A percentile compares a stretch with the other conserved stretches of the same genome.
phyloP scores from a whole-genome alignment of 2,113 vertebrate species.

The Tragelaphus strepsiceros region DNA sequence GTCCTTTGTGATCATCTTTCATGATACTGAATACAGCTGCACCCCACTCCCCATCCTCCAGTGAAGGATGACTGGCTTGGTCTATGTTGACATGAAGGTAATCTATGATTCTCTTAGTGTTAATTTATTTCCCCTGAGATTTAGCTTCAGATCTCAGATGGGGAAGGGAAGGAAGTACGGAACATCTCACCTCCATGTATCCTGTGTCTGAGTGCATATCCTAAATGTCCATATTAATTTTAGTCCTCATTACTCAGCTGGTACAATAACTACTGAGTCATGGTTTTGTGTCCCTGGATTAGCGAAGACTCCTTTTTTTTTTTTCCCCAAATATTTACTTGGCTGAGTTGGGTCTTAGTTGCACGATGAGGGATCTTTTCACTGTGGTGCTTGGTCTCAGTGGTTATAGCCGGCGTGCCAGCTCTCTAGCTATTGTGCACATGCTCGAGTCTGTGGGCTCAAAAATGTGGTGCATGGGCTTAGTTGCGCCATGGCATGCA shows the following conservation, averaged over 20 bases:
- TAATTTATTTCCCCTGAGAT: not conserved
- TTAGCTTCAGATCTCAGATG: not conserved
- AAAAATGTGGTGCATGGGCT: not conserved
- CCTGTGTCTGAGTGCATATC: not conserved
- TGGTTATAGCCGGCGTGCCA: not conserved
- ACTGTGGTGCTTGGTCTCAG: not conserved
- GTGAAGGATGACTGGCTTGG: not conserved
- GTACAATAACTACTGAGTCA: not conserved
- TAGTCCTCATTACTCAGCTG: not conserved
- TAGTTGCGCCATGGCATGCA: not conserved
- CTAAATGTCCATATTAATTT: not conserved
- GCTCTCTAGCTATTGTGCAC: not conserved
- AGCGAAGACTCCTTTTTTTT: not conserved
- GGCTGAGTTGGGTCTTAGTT: not conserved
- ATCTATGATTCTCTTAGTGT: not conserved
- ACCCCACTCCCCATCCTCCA: fast-evolving
- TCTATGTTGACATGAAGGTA: not conserved
- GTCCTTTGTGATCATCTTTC: not conserved
- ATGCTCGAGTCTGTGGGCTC: not conserved
- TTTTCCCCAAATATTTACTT: not conserved
- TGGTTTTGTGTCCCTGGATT: not conserved
- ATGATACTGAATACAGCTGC: not conserved
- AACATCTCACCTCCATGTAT: not conserved
- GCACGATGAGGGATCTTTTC: not conserved
- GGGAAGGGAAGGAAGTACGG: not conserved